Evolutionary conservation across 2,113 vertebrate genomes (phyloP).

Genomic region (Thunnus thynnus): DNA sequence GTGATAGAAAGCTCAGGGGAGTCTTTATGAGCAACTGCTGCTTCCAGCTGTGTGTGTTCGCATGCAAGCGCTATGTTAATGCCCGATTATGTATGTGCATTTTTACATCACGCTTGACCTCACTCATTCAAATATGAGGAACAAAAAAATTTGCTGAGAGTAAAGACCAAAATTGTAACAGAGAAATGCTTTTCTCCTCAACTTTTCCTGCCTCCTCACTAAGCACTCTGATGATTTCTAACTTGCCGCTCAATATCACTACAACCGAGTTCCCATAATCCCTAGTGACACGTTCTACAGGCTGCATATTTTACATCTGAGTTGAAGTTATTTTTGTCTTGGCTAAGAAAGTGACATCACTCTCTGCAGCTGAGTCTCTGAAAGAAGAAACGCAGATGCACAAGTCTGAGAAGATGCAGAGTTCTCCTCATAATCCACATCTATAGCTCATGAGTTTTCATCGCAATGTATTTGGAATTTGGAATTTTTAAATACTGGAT

Average conservation of each 20-base stretch:
- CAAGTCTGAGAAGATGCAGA: constrained; percentile 26
- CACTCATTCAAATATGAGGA: neutral
- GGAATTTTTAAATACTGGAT: constrained; percentile 4
- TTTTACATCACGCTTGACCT: constrained; percentile 29
- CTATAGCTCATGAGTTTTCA: constrained; percentile 5
- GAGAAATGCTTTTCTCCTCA: neutral
- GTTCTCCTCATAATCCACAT: constrained; percentile 27
- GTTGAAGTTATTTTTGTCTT: constrained; percentile 61
- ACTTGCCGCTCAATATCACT: constrained; percentile 43
- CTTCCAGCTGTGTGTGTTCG: constrained; percentile 31
- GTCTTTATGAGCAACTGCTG: constrained; percentile 23
- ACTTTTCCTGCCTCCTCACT: neutral
- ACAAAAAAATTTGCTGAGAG: constrained; percentile 23
- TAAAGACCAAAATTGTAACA: neutral
- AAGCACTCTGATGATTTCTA: constrained; percentile 36
- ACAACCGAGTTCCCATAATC: constrained; percentile 49
- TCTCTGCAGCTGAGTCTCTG: constrained; percentile 44
- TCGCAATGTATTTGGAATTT: constrained; percentile 10
- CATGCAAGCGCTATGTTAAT: constrained; percentile 17
- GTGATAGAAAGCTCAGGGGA: constrained; percentile 31
- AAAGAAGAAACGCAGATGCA: constrained; percentile 21
- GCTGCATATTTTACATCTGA: constrained; percentile 31
- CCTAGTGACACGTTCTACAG: constrained; percentile 54
- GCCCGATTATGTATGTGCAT: constrained; percentile 29
- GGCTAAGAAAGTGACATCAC: constrained; percentile 61